Evolutionary conservation across 2,797 vertebrate genomes (phyloP), one percentile per base, ranked within the genome.

Genomic region (Chromobotia macracanthus): DNA sequence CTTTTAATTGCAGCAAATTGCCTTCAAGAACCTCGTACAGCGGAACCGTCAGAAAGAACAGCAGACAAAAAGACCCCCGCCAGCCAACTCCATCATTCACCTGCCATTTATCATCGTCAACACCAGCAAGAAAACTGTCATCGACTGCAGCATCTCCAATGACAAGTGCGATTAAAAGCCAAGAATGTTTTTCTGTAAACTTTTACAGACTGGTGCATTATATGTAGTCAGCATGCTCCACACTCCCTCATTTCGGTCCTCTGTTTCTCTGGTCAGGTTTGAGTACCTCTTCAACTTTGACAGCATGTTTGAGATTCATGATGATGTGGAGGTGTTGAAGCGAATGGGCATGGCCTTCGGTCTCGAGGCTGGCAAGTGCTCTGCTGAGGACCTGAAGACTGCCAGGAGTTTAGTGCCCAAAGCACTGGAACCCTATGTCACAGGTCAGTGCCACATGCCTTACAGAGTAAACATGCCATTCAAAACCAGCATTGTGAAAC

Each of bases 261-360:
- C 5, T 19, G 3, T 72, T 64, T 79, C 5, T 83, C 8, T 82
- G 55, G 82, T 3, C 90, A 99, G 97, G 87, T 99, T 99, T 74
- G 98, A 99, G 87, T 99, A 99, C 89, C 94, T 99, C 88, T 99
- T 99, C 91, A 99, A 99, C 90, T 99, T 99, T 50, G 98, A 99
- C 94, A 99, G 96, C 91, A 98, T 97, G 87, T 99, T 99, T 90
- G 98, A 99, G 92, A 99, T 99, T 89, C 98, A 99, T 0, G 98
- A 99, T 60, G 98, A 99, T 89, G 97, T 99, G 4, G 98, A 99
- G 91, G 97, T 99, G 83, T 93, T 99, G 84, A 99, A 99, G 83
- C 95, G 97, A 65, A 99, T 99, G 98, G 96, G 97, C 84, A 97
- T 99, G 97, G 97, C 98, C 64, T 99, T 95, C 63, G 98, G 98